Conservation (phyloP, 1,140 invertebrate species). For the Yoshiicerus persimilis region DNA sequence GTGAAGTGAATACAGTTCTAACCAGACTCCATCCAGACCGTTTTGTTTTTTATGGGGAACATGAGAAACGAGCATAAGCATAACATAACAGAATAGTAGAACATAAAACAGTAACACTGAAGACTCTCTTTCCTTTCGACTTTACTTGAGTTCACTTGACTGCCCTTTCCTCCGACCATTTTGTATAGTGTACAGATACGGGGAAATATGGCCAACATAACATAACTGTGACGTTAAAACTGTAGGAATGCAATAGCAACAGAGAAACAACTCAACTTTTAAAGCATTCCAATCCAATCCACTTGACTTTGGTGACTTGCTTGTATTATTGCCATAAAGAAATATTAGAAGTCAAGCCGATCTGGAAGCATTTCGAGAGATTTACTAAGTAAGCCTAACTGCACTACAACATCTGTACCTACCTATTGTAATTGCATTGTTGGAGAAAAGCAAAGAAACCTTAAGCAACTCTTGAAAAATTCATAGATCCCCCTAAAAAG, state of each 20-base stretch:
- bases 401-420: not conserved
- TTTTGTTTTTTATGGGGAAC: conserved; percentile 10
- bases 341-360: too few species aligned
- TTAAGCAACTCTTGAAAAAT: not conserved
- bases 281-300: not conserved
- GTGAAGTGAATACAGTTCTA: not conserved
- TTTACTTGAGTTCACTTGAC: not conserved
- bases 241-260: not conserved
- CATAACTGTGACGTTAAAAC: not conserved
- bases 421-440: not conserved
- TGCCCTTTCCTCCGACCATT: not conserved
- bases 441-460: not conserved
- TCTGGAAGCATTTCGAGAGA: not conserved
- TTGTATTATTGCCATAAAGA: not conserved
- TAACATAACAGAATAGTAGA: not conserved
- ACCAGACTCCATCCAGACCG: not conserved
- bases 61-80: conserved; percentile 8
- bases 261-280: not conserved
- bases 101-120: conserved; percentile 8
- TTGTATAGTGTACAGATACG: not conserved
- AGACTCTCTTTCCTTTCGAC: not conserved
- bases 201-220: not conserved
- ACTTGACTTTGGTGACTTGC: not conserved
- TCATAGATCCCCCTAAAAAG: not conserved
- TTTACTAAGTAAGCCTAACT: not conserved